phyloP scores from a whole-genome alignment of 2,113 vertebrate genomes.

The Otus sunia region DNA sequence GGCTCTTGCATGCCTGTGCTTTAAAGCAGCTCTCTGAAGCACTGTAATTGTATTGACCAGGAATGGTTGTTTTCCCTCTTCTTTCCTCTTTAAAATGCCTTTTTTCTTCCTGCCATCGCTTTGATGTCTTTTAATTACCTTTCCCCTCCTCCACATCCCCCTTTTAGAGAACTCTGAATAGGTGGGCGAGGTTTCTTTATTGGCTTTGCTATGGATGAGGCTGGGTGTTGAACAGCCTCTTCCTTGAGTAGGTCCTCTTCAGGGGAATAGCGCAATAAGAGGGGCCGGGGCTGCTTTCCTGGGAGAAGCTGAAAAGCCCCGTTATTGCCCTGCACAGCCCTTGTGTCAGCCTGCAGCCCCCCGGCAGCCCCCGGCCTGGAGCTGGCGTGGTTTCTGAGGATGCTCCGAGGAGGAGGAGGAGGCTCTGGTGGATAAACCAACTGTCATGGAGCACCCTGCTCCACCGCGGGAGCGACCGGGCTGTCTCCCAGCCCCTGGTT shows the following conservation, averaged over 20 bases:
- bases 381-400: accelerated
- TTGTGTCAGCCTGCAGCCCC: neutral
- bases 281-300: neutral
- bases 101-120: neutral
- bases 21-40: neutral
- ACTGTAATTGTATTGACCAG: neutral
- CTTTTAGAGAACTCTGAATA: neutral
- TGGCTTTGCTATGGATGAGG: neutral
- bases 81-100: neutral
- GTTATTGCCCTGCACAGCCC: neutral
- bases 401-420: neutral
- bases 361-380: neutral
- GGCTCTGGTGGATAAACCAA: neutral
- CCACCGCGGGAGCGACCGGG: neutral
- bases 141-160: neutral
- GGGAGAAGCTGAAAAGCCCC: neutral
- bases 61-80: neutral
- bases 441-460: accelerated
- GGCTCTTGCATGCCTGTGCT: neutral
- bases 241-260: neutral
- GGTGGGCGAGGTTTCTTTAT: neutral
- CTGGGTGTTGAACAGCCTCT: neutral
- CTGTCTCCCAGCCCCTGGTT: neutral
- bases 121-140: neutral
- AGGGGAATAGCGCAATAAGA: neutral